phyloP scores from a whole-genome alignment of 2,888 invertebrate genomes.

The Chesias legatella region DNA sequence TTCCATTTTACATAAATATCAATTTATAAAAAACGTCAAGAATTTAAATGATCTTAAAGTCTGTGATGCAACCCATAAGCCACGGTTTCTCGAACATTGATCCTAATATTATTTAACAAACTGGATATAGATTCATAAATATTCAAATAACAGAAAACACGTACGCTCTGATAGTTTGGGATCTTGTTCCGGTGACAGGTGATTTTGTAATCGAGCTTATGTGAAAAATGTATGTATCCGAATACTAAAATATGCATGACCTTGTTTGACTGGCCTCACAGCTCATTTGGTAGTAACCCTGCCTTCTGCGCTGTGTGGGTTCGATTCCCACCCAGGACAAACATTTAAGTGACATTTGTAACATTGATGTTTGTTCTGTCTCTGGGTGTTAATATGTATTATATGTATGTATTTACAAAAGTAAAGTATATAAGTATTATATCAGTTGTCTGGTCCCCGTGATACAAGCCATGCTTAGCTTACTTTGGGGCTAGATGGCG shows the following conservation, averaged over 20 bases:
- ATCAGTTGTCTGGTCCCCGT: background rate
- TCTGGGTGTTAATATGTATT: background rate
- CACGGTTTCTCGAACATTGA: slow-evolving; percentile 17
- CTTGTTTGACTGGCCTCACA: no score
- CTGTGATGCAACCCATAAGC: slow-evolving; percentile 22
- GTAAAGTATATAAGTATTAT: background rate
- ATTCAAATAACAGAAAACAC: slow-evolving; percentile 19
- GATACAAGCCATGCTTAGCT: slow-evolving; percentile 1
- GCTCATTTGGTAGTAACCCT: no score
- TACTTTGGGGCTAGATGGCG: slow-evolving; percentile 1
- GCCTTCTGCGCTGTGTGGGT: no score
- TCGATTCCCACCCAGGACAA: no score
- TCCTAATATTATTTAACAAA: slow-evolving; percentile 20
- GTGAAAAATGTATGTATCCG: no score
- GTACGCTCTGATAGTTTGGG: slow-evolving; percentile 5
- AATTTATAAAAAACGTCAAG: slow-evolving; percentile 8
- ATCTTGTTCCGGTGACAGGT: slow-evolving; percentile 4
- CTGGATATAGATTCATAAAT: slow-evolving; percentile 15
- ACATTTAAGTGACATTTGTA: no score
- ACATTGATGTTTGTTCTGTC: no score
- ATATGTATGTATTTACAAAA: background rate
- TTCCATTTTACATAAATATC: slow-evolving; percentile 1
- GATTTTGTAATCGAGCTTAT: no score
- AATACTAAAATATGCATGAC: no score
- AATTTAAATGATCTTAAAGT: no score